These are phyloP conservation scores for Lota lota DNA, from an alignment of 2,113 vertebrate species.

Conservation along the genomic window DNA sequence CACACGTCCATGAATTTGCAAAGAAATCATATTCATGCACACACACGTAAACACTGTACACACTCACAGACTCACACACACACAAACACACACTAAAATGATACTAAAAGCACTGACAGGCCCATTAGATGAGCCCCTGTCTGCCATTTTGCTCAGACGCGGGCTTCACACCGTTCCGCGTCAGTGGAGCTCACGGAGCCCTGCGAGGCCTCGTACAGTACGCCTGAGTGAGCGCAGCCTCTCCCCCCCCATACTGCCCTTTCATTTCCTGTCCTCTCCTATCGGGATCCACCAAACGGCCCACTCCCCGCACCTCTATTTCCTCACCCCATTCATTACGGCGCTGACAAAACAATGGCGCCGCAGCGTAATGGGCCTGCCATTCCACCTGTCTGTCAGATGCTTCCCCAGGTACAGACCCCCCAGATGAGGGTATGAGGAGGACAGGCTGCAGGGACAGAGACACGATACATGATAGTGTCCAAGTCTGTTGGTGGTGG, in stretches of 20 bases:
- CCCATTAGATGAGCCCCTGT: slow-evolving; percentile 55
- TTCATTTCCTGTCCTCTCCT: slow-evolving; percentile 19
- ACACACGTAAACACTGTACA: slow-evolving; percentile 6
- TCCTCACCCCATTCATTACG: slow-evolving; percentile 45
- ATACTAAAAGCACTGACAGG: slow-evolving; percentile 62
- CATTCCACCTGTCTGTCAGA: slow-evolving; percentile 39
- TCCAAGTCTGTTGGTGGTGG: neutral
- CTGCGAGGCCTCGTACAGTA: slow-evolving; percentile 42
- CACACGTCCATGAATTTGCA: slow-evolving; percentile 9
- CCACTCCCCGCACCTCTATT: slow-evolving; percentile 14
- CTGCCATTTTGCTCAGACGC: slow-evolving; percentile 45
- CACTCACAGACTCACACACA: slow-evolving; percentile 6
- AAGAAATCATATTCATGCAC: slow-evolving; percentile 30
- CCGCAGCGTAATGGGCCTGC: slow-evolving; percentile 43
- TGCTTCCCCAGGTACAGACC: slow-evolving; percentile 34
- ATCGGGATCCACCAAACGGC: slow-evolving; percentile 1
- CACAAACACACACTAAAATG: slow-evolving; percentile 28
- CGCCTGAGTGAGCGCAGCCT: slow-evolving; percentile 36
- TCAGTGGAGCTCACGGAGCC: slow-evolving; percentile 46
- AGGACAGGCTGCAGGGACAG: slow-evolving; percentile 43
- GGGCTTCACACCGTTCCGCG: slow-evolving; percentile 51
- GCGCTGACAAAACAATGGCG: slow-evolving; percentile 48
- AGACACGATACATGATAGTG: slow-evolving; percentile 27
- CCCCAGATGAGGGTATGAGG: neutral
- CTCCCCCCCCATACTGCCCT: slow-evolving; percentile 16